Evolutionary conservation across 2,113 vertebrate genomes (phyloP).

Genomic region (Cryptoleucopteryx plumbea): DNA sequence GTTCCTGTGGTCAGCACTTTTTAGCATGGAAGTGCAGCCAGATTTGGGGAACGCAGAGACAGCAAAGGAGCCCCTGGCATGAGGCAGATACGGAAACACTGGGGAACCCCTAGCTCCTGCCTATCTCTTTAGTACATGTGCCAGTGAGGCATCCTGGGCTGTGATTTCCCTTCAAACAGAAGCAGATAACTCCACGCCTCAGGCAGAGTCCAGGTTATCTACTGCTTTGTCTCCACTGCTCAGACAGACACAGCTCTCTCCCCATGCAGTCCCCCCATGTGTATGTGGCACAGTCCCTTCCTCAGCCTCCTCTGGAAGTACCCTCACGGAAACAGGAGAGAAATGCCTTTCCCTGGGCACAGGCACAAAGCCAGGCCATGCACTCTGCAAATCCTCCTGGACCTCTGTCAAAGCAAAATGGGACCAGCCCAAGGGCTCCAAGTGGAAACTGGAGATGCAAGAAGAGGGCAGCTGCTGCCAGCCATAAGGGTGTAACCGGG

Average conservation of each 20-base stretch:
- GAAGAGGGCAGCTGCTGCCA: not conserved
- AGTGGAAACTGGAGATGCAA: not conserved
- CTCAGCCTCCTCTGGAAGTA: not conserved
- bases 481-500: not conserved
- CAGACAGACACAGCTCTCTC: not conserved
- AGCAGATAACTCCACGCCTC: not conserved
- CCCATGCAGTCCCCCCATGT: rapidly evolving
- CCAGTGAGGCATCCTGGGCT: not conserved
- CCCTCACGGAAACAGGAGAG: not conserved
- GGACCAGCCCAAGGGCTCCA: not conserved
- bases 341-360: not conserved
- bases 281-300: not conserved
- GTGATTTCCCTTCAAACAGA: not conserved
- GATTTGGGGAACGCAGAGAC: not conserved
- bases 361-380: not conserved
- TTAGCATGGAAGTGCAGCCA: not conserved
- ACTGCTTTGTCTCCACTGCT: not conserved
- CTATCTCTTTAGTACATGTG: not conserved
- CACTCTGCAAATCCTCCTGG: not conserved
- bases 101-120: not conserved
- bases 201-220: not conserved
- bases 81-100: not conserved
- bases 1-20: not conserved
- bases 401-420: not conserved
- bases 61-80: not conserved